Conservation (phyloP, 2,113 vertebrate genomes). For the Takifugu bimaculatus region DNA sequence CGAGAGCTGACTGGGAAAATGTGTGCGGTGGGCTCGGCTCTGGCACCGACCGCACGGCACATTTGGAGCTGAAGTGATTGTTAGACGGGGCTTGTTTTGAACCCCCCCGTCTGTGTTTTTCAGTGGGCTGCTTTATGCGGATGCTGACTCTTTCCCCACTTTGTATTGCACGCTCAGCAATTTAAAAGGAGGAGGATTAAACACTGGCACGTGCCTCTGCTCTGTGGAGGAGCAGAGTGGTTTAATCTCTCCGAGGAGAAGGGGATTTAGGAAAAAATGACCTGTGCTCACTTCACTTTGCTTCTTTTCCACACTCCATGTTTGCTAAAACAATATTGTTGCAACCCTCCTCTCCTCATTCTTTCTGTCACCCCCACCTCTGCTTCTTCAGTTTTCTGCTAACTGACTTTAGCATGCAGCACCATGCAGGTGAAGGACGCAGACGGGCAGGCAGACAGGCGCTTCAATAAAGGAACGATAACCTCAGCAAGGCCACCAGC, state of each 20-base stretch:
- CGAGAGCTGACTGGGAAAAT: constrained; percentile 16
- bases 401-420: constrained; percentile 56
- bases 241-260: constrained; percentile 60
- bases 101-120: constrained; percentile 41
- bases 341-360: constrained; percentile 39
- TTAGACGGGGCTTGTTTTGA: constrained; percentile 54
- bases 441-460: constrained; percentile 47
- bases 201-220: constrained; percentile 48
- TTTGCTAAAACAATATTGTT: constrained; percentile 23
- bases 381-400: constrained; percentile 31
- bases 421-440: constrained; percentile 21
- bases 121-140: constrained; percentile 36
- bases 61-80: constrained; percentile 55
- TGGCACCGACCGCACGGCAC: constrained; percentile 28
- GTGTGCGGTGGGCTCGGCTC: constrained; percentile 6
- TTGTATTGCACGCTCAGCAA: constrained; percentile 59
- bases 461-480: constrained; percentile 54
- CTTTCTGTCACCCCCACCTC: constrained; percentile 23
- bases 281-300: constrained; percentile 50
- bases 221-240: constrained; percentile 44
- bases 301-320: constrained; percentile 14
- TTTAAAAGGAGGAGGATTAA: constrained; percentile 65
- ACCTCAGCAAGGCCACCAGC: constrained; percentile 38
- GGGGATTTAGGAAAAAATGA: constrained; percentile 63
- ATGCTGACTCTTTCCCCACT: constrained; percentile 37